Evolutionary conservation across 2,888 invertebrate species (phyloP).

Genomic region (Cinara cedri): DNA sequence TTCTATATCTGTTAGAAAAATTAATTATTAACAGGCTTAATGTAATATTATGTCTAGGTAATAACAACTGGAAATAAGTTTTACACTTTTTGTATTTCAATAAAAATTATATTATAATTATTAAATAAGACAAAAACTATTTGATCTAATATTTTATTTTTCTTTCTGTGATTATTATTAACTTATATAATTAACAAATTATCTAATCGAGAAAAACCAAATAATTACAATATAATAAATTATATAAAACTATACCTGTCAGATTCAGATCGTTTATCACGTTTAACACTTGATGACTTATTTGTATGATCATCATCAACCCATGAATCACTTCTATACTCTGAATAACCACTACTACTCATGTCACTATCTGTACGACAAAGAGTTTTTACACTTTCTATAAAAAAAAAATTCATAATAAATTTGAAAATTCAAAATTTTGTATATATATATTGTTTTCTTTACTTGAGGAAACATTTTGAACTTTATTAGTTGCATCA

Average conservation of each 20-base stretch:
- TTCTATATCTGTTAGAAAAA: constrained; percentile 27
- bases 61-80: neutral
- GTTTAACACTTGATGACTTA: constrained; percentile 31
- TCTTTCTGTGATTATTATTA: too few species aligned
- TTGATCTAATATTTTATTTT: too few species aligned
- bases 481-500: constrained; percentile 36
- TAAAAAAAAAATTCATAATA: neutral
- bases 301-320: constrained; percentile 49
- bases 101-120: too few species aligned
- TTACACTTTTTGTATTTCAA: too few species aligned
- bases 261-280: constrained; percentile 41
- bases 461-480: constrained; percentile 46
- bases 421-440: neutral
- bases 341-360: constrained; percentile 54
- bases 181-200: neutral
- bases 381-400: constrained; percentile 30
- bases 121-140: too few species aligned
- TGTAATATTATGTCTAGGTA: neutral
- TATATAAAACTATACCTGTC: constrained; percentile 34
- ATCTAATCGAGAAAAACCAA: neutral
- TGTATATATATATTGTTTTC: too few species aligned
- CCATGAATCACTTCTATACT: constrained; percentile 53
- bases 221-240: neutral
- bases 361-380: constrained; percentile 52
- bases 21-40: neutral